These are phyloP conservation scores for Proterorhinus semilunaris DNA, from an alignment of 2,113 vertebrate genomes.

Conservation along the genomic window DNA sequence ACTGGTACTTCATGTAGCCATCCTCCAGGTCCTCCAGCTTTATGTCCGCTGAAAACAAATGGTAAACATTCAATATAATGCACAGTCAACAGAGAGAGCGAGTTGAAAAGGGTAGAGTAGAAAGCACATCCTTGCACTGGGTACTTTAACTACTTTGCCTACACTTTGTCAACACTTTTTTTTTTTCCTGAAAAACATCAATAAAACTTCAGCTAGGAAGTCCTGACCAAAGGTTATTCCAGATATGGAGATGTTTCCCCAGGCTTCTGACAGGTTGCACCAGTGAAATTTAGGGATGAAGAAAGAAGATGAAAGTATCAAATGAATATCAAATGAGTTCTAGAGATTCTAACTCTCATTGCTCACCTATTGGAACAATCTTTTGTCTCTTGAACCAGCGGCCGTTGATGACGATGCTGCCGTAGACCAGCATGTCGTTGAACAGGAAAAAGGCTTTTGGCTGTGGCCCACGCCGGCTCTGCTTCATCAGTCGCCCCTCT, in stretches of 20 bases:
- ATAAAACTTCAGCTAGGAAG: too few relatives aligned
- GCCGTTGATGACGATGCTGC: conserved; percentile 82
- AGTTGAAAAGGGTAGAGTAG: not conserved
- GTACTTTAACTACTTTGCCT: too few relatives aligned
- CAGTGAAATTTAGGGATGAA: too few relatives aligned
- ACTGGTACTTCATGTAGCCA: conserved; percentile 84
- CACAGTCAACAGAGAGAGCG: not conserved
- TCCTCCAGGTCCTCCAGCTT: conserved; percentile 82
- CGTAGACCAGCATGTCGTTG: conserved; percentile 88
- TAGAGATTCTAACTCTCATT: too few relatives aligned
- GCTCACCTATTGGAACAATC: conserved; percentile 81
- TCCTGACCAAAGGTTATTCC: too few relatives aligned
- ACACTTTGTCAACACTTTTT: too few relatives aligned
- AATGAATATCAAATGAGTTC: too few relatives aligned
- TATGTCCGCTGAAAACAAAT: conserved; percentile 75
- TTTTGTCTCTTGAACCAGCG: conserved; percentile 83
- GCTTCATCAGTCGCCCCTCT: conserved; percentile 87
- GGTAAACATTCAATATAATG: not conserved
- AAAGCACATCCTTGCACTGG: too few relatives aligned
- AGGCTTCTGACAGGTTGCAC: too few relatives aligned
- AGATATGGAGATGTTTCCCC: too few relatives aligned
- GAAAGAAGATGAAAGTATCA: too few relatives aligned
- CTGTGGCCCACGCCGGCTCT: conserved; percentile 84
- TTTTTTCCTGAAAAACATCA: too few relatives aligned
- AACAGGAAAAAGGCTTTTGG: conserved; percentile 90